Conservation (phyloP, 2,888 invertebrate genomes). For the Unio pictorum region DNA sequence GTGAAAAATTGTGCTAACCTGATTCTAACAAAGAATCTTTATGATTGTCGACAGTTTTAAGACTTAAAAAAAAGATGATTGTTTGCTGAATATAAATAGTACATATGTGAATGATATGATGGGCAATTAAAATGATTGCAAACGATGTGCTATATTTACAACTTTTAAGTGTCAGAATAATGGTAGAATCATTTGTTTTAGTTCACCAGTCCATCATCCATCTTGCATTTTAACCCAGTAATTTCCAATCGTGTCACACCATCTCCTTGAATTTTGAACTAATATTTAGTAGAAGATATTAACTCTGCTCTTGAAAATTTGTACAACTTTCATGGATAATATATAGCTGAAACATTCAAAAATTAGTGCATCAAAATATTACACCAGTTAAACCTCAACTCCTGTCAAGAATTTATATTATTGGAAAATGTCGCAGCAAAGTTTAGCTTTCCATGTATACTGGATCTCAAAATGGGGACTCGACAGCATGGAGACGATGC, state of each 20-base stretch:
- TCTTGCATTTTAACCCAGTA: background rate
- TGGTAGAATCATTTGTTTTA: no score
- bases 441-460: constrained; percentile 75
- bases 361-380: no score
- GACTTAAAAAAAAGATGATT: no score
- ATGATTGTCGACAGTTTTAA: no score
- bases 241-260: background rate
- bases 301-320: background rate
- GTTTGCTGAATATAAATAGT: no score
- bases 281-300: background rate
- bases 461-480: constrained; percentile 77
- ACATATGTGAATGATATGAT: no score
- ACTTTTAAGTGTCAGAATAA: no score
- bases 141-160: no score
- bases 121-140: no score
- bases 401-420: constrained; percentile 70
- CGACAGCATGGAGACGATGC: constrained; percentile 76
- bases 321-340: background rate
- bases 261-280: background rate
- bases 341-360: background rate
- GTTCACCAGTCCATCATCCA: no score
- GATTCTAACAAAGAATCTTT: no score
- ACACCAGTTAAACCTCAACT: constrained; percentile 18
- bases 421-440: constrained; percentile 77
- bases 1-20: no score